phyloP scores from a whole-genome alignment of 2,113 vertebrate genomes.

The Urocitellus parryii region DNA sequence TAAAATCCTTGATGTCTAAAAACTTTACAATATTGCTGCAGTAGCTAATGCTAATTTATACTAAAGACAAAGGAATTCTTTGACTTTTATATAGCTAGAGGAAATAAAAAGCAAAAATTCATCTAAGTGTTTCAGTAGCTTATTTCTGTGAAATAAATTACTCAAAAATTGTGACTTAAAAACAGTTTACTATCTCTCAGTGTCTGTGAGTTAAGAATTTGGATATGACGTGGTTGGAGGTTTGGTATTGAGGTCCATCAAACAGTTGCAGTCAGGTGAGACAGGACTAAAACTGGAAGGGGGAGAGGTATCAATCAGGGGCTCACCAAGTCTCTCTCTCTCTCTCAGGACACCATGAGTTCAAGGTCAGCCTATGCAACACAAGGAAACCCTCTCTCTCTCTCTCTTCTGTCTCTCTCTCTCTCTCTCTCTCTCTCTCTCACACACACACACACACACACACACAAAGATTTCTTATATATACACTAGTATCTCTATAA shows the following conservation, averaged over 20 bases:
- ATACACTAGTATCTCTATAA: neutral
- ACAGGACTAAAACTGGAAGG: neutral
- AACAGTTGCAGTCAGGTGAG: neutral
- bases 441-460: no score
- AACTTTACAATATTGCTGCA: neutral
- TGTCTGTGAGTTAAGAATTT: neutral
- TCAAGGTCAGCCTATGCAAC: neutral
- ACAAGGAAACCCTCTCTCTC: neutral
- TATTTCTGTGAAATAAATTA: conserved; percentile 1
- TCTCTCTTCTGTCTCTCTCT: neutral
- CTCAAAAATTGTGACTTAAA: neutral
- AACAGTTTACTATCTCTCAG: neutral
- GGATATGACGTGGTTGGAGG: neutral
- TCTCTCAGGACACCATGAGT: no score
- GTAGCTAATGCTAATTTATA: neutral
- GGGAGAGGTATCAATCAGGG: neutral
- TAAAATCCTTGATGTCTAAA: neutral
- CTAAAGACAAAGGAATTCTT: neutral
- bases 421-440: no score
- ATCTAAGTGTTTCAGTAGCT: neutral
- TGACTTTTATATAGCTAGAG: neutral
- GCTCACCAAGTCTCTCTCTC: neutral
- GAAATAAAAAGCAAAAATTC: neutral
- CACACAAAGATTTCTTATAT: neutral
- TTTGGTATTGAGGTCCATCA: neutral